Conservation (phyloP, 2,888 invertebrate species). For the Apoda limacodes region DNA sequence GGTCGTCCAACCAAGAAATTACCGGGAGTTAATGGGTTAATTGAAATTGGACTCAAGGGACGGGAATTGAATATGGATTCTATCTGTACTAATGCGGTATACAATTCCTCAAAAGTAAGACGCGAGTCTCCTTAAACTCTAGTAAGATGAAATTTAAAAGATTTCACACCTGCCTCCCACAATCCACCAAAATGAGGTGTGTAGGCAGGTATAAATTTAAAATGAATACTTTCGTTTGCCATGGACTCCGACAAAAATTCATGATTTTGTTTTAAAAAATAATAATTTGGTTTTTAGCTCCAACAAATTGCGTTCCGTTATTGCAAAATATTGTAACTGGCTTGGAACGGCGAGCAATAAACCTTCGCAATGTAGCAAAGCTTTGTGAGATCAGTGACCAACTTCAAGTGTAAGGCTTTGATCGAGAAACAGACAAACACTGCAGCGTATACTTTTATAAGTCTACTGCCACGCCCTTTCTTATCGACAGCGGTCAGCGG, state of each 20-base stretch:
- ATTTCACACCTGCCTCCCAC: too few relatives aligned
- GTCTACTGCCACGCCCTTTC: conserved; percentile 1
- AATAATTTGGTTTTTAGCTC: too few relatives aligned
- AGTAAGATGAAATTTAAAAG: background rate
- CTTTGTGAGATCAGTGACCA: conserved; percentile 4
- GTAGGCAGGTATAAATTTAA: too few relatives aligned
- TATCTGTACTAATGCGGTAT: too few relatives aligned
- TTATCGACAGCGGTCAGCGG: too few relatives aligned
- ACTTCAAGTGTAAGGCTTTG: conserved; percentile 4
- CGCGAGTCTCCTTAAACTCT: background rate
- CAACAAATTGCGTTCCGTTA: too few relatives aligned
- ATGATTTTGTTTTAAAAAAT: too few relatives aligned
- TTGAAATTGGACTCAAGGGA: conserved; percentile 11
- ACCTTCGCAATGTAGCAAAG: conserved; percentile 3
- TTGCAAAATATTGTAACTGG: conserved; percentile 7
- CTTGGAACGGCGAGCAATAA: conserved; percentile 9
- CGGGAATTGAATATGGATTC: conserved; percentile 14
- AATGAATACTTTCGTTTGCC: too few relatives aligned
- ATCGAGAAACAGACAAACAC: conserved; percentile 1
- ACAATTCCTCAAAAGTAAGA: conserved; percentile 8
- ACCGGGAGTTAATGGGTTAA: conserved; percentile 9
- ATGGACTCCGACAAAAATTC: too few relatives aligned
- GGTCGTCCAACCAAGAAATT: conserved; percentile 1
- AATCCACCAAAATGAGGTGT: too few relatives aligned
- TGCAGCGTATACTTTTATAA: conserved; percentile 1